Evolutionary conservation across 2,113 vertebrate genomes (phyloP).

Genomic region (Lophius piscatorius): DNA sequence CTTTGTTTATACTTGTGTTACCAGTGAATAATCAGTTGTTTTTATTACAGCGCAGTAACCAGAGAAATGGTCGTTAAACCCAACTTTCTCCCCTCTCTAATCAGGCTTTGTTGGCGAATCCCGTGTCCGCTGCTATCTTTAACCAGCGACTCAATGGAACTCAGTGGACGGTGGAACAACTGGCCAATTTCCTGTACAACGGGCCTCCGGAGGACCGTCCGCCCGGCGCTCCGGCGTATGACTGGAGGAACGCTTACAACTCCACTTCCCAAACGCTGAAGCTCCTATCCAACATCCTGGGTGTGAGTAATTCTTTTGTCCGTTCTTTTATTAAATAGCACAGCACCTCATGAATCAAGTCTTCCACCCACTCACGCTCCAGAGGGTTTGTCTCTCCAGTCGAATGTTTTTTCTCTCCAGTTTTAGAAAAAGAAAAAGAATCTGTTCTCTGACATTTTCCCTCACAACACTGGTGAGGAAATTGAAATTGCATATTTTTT

Average conservation of each 20-base stretch:
- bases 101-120: conserved; percentile 84
- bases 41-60: too few species aligned
- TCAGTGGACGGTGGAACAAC: conserved; percentile 77
- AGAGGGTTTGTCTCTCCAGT: conserved; percentile 5
- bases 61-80: conserved; percentile 5
- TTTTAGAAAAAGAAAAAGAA: neutral
- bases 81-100: conserved; percentile 4
- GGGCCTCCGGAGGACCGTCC: conserved; percentile 72
- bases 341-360: neutral
- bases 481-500: conserved; percentile 11
- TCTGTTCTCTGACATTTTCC: conserved; percentile 31
- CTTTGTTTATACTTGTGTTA: too few species aligned
- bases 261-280: conserved; percentile 81
- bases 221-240: conserved; percentile 56
- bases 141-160: conserved; percentile 75
- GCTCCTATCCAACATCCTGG: conserved; percentile 86
- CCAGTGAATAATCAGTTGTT: too few species aligned
- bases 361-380: conserved; percentile 2
- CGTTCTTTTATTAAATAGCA: neutral
- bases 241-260: conserved; percentile 87
- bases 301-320: conserved; percentile 78
- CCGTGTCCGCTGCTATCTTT: conserved; percentile 72
- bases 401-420: neutral
- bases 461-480: conserved; percentile 1
- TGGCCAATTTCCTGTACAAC: conserved; percentile 87